phyloP scores from a whole-genome alignment of 2,797 vertebrate genomes.

The Mus spretus region DNA sequence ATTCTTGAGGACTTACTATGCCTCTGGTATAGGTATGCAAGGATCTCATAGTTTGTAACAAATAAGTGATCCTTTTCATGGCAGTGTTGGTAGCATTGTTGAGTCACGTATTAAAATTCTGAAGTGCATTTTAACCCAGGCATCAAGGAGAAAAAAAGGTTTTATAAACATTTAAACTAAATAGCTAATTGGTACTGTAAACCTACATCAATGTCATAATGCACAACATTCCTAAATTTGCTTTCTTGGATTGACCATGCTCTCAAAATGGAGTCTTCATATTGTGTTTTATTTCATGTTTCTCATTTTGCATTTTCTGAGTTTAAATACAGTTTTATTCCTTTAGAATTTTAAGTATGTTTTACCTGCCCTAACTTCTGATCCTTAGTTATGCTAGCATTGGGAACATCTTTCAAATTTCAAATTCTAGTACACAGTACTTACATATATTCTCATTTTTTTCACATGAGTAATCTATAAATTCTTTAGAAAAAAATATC shows the following conservation, averaged over 20 bases:
- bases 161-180: background rate
- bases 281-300: background rate
- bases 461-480: background rate
- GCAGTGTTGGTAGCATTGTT: background rate
- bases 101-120: constrained; percentile 21
- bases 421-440: background rate
- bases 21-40: background rate
- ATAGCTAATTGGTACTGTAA: background rate
- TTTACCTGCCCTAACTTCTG: background rate
- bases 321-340: constrained; percentile 50
- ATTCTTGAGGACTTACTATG: background rate
- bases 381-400: background rate
- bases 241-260: background rate
- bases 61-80: background rate
- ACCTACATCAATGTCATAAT: background rate
- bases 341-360: background rate
- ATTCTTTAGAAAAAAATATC: constrained; percentile 16
- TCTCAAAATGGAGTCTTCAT: background rate
- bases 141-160: background rate
- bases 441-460: background rate
- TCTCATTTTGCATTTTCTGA: background rate
- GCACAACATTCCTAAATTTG: background rate
- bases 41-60: background rate
- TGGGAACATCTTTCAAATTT: background rate
- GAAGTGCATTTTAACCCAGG: background rate